phyloP scores from a whole-genome alignment of 1,140 invertebrate genomes.

The Whitmania pigra region DNA sequence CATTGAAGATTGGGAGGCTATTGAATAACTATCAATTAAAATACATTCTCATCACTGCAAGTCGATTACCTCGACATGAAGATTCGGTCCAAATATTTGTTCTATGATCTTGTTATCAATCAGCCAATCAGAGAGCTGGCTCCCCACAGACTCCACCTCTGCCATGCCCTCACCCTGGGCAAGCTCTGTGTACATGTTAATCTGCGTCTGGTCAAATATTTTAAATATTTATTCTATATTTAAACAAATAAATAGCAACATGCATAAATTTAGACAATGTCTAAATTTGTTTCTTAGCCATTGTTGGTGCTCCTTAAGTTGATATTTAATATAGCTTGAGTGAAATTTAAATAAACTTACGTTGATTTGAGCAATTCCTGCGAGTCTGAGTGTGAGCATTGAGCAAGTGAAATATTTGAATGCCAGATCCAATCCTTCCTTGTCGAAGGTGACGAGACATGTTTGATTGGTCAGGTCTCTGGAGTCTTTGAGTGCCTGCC shows the following conservation, averaged over 20 bases:
- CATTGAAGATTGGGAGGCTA: no score
- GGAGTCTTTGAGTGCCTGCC: constrained; percentile 64
- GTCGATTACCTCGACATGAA: constrained; percentile 69
- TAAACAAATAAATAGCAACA: no score
- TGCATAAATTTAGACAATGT: no score
- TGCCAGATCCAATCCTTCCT: constrained; percentile 73
- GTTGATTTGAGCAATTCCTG: constrained; percentile 84
- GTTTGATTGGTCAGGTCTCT: neutral
- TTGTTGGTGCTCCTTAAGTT: no score
- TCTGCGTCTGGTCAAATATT: constrained; percentile 7
- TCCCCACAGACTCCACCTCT: constrained; percentile 49
- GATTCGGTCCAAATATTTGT: constrained; percentile 85
- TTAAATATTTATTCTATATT: no score
- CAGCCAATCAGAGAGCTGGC: constrained; percentile 72
- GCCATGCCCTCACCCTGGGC: neutral
- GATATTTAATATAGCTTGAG: neutral
- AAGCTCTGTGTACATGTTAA: constrained; percentile 14
- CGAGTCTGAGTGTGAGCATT: constrained; percentile 77
- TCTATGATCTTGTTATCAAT: constrained; percentile 80
- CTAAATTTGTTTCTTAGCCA: no score
- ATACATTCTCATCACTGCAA: neutral
- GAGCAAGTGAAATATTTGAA: constrained; percentile 84
- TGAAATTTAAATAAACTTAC: constrained; percentile 32
- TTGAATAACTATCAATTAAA: neutral
- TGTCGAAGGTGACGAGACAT: constrained; percentile 54